Conservation (phyloP, 2,888 invertebrate genomes). For the Cotesia congregata region DNA sequence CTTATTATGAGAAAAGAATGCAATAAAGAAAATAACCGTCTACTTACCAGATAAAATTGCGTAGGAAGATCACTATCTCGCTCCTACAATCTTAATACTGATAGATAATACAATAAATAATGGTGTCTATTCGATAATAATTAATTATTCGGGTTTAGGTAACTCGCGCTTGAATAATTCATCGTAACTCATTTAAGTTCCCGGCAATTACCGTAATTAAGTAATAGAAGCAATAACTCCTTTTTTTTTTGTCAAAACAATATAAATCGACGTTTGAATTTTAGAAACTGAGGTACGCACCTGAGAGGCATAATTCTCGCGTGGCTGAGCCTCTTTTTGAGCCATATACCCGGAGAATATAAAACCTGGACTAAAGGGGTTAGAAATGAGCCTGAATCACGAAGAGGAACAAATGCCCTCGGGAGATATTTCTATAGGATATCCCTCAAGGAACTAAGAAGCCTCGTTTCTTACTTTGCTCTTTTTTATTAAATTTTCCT, state of each 20-base stretch:
- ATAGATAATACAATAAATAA: not conserved
- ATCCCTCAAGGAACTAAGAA: not conserved
- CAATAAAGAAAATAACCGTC: not conserved
- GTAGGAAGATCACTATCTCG: conserved; percentile 24
- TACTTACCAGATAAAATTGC: conserved; percentile 20
- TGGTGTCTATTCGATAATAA: not conserved
- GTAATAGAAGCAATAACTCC: not conserved
- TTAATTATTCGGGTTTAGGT: not conserved
- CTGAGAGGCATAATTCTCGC: not conserved
- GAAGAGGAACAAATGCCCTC: conserved; percentile 14
- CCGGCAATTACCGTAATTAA: not conserved
- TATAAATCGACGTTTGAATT: not conserved
- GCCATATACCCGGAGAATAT: not conserved
- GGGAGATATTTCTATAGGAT: not conserved
- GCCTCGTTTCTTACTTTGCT: not conserved
- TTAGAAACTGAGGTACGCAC: not conserved
- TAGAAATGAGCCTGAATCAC: conserved; percentile 22
- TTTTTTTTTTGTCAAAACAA: not conserved
- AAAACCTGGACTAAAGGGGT: conserved; percentile 12
- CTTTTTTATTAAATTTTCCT: not conserved
- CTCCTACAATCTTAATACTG: not conserved
- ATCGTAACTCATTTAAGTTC: no score
- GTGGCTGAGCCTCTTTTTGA: not conserved
- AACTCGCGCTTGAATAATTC: no score
- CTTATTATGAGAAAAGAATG: not conserved